These are phyloP conservation scores for Venustaconcha ellipsiformis DNA, from an alignment of 1,140 invertebrate species.

Conservation along the genomic window DNA sequence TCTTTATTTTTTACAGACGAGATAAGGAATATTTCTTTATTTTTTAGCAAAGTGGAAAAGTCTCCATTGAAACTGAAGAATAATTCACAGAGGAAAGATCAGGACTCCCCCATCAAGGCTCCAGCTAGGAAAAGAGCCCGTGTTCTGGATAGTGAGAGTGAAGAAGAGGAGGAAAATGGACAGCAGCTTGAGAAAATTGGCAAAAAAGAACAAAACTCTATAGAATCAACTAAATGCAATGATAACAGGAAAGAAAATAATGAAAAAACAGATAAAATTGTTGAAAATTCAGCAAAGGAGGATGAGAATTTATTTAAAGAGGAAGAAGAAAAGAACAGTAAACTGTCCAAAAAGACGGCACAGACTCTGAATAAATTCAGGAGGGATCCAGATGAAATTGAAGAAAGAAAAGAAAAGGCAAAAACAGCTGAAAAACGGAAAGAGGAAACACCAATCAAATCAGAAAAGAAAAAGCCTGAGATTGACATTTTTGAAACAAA, in stretches of 20 bases:
- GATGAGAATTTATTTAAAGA: background rate
- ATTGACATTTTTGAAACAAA: background rate
- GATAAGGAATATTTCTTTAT: no score
- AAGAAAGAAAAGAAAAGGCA: no score
- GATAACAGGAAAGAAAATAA: background rate
- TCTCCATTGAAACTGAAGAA: constrained; percentile 29
- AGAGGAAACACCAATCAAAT: constrained; percentile 15
- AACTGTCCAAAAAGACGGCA: no score
- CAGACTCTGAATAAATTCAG: no score
- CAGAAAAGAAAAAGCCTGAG: constrained; percentile 5
- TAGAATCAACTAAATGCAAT: background rate
- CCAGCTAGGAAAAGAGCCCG: constrained; percentile 23
- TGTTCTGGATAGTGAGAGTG: constrained; percentile 24
- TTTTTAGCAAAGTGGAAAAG: constrained; percentile 6
- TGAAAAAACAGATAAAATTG: background rate
- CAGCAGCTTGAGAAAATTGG: constrained; percentile 21
- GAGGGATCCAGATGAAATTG: no score
- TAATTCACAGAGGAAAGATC: constrained; percentile 15
- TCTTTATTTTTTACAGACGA: no score
- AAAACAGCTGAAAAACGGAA: constrained; percentile 9
- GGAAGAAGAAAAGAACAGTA: constrained; percentile 5
- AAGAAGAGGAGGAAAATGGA: constrained; percentile 7
- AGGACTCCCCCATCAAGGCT: constrained; percentile 30
- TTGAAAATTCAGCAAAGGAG: background rate
- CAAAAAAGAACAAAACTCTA: background rate